phyloP scores from a whole-genome alignment of 2,888 invertebrate genomes.

The Julus scandinavius region DNA sequence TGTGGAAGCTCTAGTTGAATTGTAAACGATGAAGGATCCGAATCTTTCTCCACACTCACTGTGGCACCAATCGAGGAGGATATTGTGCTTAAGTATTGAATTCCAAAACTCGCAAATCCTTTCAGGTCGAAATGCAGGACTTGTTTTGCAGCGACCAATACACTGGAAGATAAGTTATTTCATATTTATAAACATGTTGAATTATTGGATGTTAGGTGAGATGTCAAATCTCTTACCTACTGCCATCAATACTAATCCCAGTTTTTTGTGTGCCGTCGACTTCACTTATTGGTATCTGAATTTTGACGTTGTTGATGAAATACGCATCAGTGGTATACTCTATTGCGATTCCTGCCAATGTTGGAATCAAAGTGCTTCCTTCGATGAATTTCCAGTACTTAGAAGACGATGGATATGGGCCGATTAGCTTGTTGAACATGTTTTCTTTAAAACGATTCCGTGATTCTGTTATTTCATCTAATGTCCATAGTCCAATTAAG shows the following conservation, averaged over 20 bases:
- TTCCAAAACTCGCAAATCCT: background rate
- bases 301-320: background rate
- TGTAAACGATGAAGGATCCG: background rate
- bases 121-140: background rate
- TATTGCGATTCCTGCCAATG: conserved; percentile 11
- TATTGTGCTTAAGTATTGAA: background rate
- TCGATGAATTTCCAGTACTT: conserved; percentile 24
- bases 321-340: background rate
- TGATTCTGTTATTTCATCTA: background rate
- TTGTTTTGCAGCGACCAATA: background rate
- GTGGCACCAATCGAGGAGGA: background rate
- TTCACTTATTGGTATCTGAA: background rate
- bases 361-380: background rate
- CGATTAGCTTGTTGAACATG: background rate
- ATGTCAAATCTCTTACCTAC: background rate
- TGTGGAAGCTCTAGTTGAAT: background rate
- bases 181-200: background rate
- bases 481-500: background rate
- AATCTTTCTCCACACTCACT: background rate
- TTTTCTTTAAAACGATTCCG: background rate
- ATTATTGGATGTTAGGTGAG: background rate
- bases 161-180: background rate
- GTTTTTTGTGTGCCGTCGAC: background rate
- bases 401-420: background rate
- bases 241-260: background rate